Evolutionary conservation across 1,140 invertebrate genomes (phyloP).

Genomic region (Drosophila neocordata): DNA sequence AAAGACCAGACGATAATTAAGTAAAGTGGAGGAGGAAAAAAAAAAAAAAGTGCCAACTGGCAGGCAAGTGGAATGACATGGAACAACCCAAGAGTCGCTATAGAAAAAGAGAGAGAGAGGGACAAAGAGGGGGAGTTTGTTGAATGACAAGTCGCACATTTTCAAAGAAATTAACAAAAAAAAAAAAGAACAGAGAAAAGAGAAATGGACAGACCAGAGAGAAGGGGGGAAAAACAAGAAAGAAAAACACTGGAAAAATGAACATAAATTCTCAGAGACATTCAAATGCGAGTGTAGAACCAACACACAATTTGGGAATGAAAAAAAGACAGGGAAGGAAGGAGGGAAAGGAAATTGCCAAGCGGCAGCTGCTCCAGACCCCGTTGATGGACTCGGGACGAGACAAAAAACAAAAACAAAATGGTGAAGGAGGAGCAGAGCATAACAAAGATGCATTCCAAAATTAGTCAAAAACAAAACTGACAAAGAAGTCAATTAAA

Average conservation of each 20-base stretch:
- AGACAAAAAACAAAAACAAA: conserved; percentile 7
- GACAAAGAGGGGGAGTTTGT: conserved; percentile 40
- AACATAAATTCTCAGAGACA: conserved; percentile 64
- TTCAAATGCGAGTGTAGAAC: conserved; percentile 41
- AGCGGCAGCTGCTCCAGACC: conserved; percentile 48
- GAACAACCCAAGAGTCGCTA: conserved; percentile 10
- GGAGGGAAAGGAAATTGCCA: conserved; percentile 35
- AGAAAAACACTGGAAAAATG: conserved; percentile 63
- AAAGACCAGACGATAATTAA: conserved; percentile 68
- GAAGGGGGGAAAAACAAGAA: neutral
- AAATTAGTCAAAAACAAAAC: conserved; percentile 71
- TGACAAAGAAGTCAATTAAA: conserved; percentile 67
- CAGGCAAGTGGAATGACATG: conserved; percentile 61
- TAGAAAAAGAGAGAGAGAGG: no score
- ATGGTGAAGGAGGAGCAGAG: conserved; percentile 47
- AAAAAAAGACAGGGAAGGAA: conserved; percentile 19
- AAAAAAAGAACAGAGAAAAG: conserved; percentile 18
- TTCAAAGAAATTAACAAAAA: conserved; percentile 75
- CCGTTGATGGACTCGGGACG: conserved; percentile 2
- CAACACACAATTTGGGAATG: conserved; percentile 36
- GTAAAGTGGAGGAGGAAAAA: conserved; percentile 33
- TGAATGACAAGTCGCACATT: conserved; percentile 80
- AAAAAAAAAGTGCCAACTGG: conserved; percentile 35
- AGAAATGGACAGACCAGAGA: conserved; percentile 33
- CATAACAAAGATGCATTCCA: conserved; percentile 37